Evolutionary conservation across 2,113 vertebrate species (phyloP), one percentile per base, ranked within the genome.

Genomic region (Nyctereutes procyonoides): DNA sequence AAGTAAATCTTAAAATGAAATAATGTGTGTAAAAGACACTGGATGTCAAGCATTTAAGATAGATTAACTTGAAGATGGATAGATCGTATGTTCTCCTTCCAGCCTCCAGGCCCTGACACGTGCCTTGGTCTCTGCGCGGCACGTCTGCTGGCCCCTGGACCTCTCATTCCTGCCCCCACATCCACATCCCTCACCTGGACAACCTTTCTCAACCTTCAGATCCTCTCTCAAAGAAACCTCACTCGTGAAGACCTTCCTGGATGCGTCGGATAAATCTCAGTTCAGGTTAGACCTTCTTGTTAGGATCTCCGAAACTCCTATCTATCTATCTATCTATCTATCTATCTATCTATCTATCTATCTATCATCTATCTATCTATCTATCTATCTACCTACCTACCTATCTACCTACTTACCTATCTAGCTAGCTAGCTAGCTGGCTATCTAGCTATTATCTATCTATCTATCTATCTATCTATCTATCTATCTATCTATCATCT

Each of bases 1-100:
- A 81, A 94, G 58, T 48, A 88, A 93, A 77, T 73, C 24, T 82
- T 79, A 88, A 69, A 94, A 84, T 69, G 43, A 91, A 96, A 88
- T 73, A 94, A 81, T 81, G 26, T 28, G 55, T 11, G 1, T 55
- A 84, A 83, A 55, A 90, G 81, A 74, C 38, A 88, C 51, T 43
- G 2, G 35, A 76, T 76, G 38, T 32, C 69, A 86, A 90, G 63
- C 6, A 71, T n/a, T 87, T 67, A 60, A 95, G 88, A 71, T 15
- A 32, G 2, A 88, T 69, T 84, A 87, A 84, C 35, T 28, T 17
- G 26, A 84, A 30, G 58, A 76, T 10, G 26, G n/a, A 51, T 7
- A 5, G 56, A 63, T 48, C 56, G 84, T 32, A 53, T 60, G 56
- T 63, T 92, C 65, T 92, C 51, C n/a, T 79, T 88, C 20, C 1